Evolutionary conservation across 2,797 vertebrate genomes (phyloP).

Genomic region (Melanotaenia boesemani): DNA sequence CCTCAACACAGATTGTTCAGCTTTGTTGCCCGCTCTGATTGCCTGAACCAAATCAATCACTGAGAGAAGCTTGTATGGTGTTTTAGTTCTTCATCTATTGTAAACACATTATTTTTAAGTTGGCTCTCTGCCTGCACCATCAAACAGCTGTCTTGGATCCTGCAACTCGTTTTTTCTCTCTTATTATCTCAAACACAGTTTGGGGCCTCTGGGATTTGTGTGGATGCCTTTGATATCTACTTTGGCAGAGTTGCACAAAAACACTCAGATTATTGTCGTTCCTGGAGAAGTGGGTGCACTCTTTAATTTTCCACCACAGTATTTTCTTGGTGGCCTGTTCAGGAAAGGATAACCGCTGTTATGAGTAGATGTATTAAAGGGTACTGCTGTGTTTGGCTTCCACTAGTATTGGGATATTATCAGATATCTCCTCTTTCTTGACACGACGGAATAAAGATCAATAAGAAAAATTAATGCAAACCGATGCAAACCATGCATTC

Average conservation of each 20-base stretch:
- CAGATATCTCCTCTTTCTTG: background rate
- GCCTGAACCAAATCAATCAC: background rate
- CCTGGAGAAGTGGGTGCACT: background rate
- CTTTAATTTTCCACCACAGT: background rate
- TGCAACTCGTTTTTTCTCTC: background rate
- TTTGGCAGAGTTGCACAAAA: background rate
- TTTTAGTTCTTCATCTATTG: background rate
- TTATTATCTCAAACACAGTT: background rate
- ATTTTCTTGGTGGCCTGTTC: background rate
- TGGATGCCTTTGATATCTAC: conserved; percentile 1
- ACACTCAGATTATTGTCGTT: background rate
- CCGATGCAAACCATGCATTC: background rate
- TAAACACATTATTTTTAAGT: background rate
- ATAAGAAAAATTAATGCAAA: background rate
- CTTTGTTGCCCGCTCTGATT: background rate
- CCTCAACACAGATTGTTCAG: background rate
- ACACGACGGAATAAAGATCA: background rate
- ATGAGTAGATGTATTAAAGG: background rate
- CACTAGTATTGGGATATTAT: background rate
- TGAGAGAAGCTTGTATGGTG: background rate
- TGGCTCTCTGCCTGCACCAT: background rate
- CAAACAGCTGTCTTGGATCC: background rate
- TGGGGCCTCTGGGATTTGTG: background rate
- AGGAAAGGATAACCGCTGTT: background rate
- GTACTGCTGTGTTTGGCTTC: too few relatives aligned